Evolutionary conservation across 2,888 invertebrate species (phyloP).

Genomic region (Entomobrya proxima): DNA sequence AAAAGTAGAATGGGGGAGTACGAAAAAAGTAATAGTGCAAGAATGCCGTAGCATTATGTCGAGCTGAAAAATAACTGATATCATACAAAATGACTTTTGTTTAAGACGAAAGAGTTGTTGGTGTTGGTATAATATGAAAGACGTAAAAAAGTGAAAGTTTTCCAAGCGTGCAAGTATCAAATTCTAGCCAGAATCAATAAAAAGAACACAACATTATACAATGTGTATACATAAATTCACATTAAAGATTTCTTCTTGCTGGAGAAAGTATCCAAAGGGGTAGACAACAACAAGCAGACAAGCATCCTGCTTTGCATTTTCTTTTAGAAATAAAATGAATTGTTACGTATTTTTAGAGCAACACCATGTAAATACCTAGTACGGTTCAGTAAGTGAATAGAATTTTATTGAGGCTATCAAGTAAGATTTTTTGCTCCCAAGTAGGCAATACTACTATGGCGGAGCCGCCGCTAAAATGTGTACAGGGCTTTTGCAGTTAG

Average conservation of each 20-base stretch:
- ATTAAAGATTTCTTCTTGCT: neutral
- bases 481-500: no score
- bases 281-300: neutral
- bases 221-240: constrained; percentile 1
- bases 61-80: constrained; percentile 45
- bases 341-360: neutral
- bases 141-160: constrained; percentile 44
- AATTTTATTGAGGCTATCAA: neutral
- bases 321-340: neutral
- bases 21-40: constrained; percentile 43
- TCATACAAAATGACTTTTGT: constrained; percentile 48
- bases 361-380: neutral
- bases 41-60: constrained; percentile 18
- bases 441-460: no score
- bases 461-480: no score
- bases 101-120: neutral
- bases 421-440: neutral
- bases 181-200: constrained; percentile 51
- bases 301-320: neutral
- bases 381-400: neutral
- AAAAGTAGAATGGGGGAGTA: neutral
- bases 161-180: constrained; percentile 45
- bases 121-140: neutral
- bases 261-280: neutral
- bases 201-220: constrained; percentile 7